Conservation (phyloP, 2,113 vertebrate species). For the Gavialis gangeticus region DNA sequence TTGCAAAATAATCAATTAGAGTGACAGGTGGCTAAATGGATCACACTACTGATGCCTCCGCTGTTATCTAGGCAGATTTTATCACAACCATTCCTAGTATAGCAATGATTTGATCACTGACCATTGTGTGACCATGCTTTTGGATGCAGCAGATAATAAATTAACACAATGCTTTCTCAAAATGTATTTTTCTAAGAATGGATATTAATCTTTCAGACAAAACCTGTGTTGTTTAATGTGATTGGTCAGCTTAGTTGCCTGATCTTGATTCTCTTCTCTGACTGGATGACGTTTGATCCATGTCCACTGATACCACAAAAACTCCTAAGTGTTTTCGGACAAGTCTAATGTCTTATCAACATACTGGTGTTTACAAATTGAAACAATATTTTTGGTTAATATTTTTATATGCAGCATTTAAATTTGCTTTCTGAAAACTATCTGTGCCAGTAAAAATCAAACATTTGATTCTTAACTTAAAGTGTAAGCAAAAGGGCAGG, state of each 20-base stretch:
- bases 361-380: slow-evolving; percentile 27
- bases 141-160: not conserved
- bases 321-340: not conserved
- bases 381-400: slow-evolving; percentile 55
- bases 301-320: not conserved
- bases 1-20: slow-evolving; percentile 45
- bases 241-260: not conserved
- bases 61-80: slow-evolving; percentile 15
- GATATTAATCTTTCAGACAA: not conserved
- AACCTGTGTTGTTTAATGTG: not conserved
- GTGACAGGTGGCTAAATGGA: slow-evolving; percentile 35
- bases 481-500: slow-evolving; percentile 53
- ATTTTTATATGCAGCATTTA: slow-evolving; percentile 45
- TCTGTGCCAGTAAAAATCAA: not conserved
- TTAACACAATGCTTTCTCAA: not conserved
- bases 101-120: not conserved
- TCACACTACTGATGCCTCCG: not conserved
- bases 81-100: not conserved
- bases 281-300: rapidly evolving
- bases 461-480: slow-evolving; percentile 17
- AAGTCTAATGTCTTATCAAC: not conserved
- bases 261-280: not conserved
- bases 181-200: not conserved
- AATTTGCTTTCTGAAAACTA: slow-evolving; percentile 63
- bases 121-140: not conserved